Conservation (phyloP, 1,140 invertebrate species). For the Sitodiplosis mosellana region DNA sequence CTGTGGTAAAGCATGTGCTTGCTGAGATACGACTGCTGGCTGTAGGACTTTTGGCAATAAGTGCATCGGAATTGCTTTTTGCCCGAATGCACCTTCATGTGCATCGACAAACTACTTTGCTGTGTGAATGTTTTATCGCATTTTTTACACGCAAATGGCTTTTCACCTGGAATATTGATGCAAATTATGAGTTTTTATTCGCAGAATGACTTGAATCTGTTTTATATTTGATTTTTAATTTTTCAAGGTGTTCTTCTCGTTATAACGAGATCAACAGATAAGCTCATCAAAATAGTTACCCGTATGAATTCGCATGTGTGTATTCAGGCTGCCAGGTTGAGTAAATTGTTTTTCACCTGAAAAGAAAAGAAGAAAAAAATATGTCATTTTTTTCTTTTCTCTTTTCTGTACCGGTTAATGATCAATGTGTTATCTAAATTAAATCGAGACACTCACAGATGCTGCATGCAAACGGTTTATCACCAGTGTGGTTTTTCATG, state of each 20-base stretch:
- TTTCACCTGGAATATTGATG: not conserved
- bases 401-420: not conserved
- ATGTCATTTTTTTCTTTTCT: not conserved
- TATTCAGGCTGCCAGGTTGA: conserved; percentile 28
- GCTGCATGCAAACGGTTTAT: conserved; percentile 14
- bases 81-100: conserved; percentile 37
- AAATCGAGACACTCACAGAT: too few species aligned
- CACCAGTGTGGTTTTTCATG: conserved; percentile 36
- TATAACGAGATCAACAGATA: not conserved
- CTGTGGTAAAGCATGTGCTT: conserved; percentile 20
- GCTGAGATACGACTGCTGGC: conserved; percentile 22
- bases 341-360: not conserved
- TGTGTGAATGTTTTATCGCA: conserved; percentile 40
- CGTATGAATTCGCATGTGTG: conserved; percentile 60
- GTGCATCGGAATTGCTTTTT: conserved; percentile 22
- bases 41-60: conserved; percentile 25
- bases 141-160: conserved; percentile 32
- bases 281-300: conserved; percentile 25
- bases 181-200: not conserved
- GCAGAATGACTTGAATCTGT: not conserved
- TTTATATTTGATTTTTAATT: too few species aligned
- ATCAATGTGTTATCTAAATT: too few species aligned
- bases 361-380: too few species aligned
- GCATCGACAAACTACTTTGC: conserved; percentile 36
- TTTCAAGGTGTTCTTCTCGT: too few species aligned